Evolutionary conservation across 2,888 invertebrate species (phyloP).

Genomic region (Stenurella melanura): DNA sequence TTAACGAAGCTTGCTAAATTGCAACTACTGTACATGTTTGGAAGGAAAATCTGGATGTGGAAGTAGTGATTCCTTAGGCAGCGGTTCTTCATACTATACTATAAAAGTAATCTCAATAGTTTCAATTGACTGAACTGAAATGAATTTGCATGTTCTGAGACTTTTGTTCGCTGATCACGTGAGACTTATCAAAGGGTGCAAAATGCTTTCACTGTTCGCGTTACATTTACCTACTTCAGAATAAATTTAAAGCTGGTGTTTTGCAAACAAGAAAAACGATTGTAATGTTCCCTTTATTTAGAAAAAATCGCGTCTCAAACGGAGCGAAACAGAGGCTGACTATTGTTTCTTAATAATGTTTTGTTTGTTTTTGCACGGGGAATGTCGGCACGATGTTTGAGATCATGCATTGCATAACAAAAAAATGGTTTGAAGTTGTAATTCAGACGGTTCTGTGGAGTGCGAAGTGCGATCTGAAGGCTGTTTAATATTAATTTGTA

Average conservation of each 20-base stretch:
- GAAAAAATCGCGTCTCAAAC: slow-evolving; percentile 55
- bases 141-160: too few species aligned
- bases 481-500: neutral
- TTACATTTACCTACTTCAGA: slow-evolving; percentile 10
- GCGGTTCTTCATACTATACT: too few species aligned
- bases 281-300: slow-evolving; percentile 36
- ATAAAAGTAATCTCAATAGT: too few species aligned
- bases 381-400: slow-evolving; percentile 61
- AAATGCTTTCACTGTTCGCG: slow-evolving; percentile 19
- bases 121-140: too few species aligned
- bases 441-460: slow-evolving; percentile 1
- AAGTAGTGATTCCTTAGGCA: too few species aligned
- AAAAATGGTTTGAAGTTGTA: slow-evolving; percentile 38
- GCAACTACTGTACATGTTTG: too few species aligned
- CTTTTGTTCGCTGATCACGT: too few species aligned
- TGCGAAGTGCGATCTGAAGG: slow-evolving; percentile 8
- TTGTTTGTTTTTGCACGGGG: slow-evolving; percentile 60
- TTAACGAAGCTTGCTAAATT: too few species aligned
- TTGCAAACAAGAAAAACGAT: slow-evolving; percentile 44
- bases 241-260: slow-evolving; percentile 35
- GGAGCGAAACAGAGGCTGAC: slow-evolving; percentile 62
- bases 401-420: slow-evolving; percentile 62
- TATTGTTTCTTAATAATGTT: slow-evolving; percentile 60
- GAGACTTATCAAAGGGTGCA: neutral
- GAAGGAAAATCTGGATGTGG: too few species aligned